A percentile compares a stretch with the other conserved stretches of the same genome.
Conservation (phyloP, 92 coral and sea anemone species). For the Umimayanthus kanabou region DNA sequence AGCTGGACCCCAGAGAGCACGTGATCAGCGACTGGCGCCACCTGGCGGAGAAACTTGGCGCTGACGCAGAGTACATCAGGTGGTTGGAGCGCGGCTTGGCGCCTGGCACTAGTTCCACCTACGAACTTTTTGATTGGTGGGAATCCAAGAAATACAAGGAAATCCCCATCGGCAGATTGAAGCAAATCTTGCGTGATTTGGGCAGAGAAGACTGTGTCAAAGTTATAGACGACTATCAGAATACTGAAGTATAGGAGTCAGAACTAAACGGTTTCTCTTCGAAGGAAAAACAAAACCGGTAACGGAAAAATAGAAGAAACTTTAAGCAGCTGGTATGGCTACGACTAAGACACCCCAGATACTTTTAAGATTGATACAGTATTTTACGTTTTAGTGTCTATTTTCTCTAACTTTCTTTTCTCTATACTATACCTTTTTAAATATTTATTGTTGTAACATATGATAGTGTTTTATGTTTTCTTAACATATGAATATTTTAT, state of each 20-base stretch:
- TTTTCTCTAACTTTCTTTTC: no score
- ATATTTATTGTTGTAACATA: no score
- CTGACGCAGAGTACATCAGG: not conserved
- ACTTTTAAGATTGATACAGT: no score
- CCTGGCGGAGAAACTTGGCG: constrained; percentile 18
- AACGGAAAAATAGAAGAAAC: no score
- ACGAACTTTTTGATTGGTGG: constrained; percentile 15
- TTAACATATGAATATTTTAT: no score
- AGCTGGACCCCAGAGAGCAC: constrained; percentile 7
- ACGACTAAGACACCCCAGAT: no score
- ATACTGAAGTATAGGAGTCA: not conserved
- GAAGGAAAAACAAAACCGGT: no score
- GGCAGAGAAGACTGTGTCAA: not conserved
- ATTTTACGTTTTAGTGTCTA: no score
- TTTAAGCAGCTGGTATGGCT: no score
- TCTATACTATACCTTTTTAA: no score
- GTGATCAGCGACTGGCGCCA: constrained; percentile 2
- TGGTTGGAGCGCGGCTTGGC: not conserved
- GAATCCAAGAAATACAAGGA: constrained; percentile 11
- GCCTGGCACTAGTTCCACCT: constrained; percentile 7
- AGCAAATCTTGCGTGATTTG: not conserved
- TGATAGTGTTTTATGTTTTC: no score
- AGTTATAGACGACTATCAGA: not conserved
- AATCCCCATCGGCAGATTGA: not conserved
- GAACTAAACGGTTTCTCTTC: no score